These are phyloP conservation scores for Notospermus geniculatus DNA, from an alignment of 1,140 invertebrate species.

Conservation along the genomic window DNA sequence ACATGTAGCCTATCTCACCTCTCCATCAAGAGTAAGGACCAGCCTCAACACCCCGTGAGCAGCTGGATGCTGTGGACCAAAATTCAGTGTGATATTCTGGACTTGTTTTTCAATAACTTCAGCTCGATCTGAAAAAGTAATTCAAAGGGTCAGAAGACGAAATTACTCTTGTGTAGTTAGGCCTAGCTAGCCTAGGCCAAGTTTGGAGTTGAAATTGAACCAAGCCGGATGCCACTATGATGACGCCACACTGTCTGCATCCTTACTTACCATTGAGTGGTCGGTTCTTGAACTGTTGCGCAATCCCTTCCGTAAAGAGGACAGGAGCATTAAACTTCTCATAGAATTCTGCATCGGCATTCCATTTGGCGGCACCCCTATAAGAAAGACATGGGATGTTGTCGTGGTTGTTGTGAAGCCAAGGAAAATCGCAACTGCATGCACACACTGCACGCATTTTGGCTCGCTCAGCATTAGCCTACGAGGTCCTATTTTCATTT, in stretches of 20 bases:
- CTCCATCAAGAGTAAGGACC: conserved; percentile 92
- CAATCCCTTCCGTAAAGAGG: not conserved
- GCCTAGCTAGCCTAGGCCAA: too few relatives aligned
- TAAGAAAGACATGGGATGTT: too few relatives aligned
- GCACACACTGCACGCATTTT: too few relatives aligned
- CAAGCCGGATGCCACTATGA: not conserved
- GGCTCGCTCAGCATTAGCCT: too few relatives aligned
- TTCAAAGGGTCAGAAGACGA: too few relatives aligned
- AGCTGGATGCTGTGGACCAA: conserved; percentile 98
- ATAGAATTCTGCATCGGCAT: not conserved
- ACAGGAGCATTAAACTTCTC: conserved; percentile 1
- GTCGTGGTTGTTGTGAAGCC: too few relatives aligned
- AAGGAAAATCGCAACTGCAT: too few relatives aligned
- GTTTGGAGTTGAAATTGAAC: too few relatives aligned
- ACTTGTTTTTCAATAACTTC: conserved; percentile 60
- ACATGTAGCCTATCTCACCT: conserved; percentile 72
- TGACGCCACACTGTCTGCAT: not conserved
- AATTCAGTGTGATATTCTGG: conserved; percentile 85
- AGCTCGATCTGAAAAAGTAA: conserved; percentile 18
- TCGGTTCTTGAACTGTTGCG: not conserved
- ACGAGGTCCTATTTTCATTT: too few relatives aligned
- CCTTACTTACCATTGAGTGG: conserved; percentile 1
- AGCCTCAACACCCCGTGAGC: conserved; percentile 96
- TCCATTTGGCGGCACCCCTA: conserved; percentile 4
- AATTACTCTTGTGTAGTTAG: too few relatives aligned